Base-by-base conservation (phyloP, 2,797 vertebrate species). In the Zenarchopterus dispar region DNA sequence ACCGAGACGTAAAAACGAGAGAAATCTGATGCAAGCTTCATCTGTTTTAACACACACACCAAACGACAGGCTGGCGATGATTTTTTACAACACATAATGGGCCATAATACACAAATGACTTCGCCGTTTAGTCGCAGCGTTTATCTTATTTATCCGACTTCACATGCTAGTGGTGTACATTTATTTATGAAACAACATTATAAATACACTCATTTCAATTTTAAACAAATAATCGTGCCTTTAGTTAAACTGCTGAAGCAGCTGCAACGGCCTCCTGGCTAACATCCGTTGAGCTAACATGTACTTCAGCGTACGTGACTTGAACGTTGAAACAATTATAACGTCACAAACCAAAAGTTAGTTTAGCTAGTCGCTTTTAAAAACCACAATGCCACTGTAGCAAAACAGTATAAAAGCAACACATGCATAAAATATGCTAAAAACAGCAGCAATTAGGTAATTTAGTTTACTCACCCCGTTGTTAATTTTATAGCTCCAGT, bases 401-500 rank as follows among this genome's bases (percentile, higher is more conserved):
- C 11, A 21, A 39, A 6, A 39, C 9, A 19, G 11, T 8, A 1
- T 2, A 36, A 36, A 2, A 9, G 33, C 3, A 8, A 8, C 9
- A 10, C 11, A 10, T 1, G 9, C 9, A 4, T 3, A 6, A 42
- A 11, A 26, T 21, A 9, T 1, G 31, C 17, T 11, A 17, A 5
- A 10, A 18, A 16, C 5, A 28, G 3, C 22, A 5, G 9, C n/a
- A 0, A 1, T 21, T 8, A 8, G 4, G 0, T 1, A 21, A 24
- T 5, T 41, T 1, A 3, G 2, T 10, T 0, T 5, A 72, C 91
- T 91, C 62, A 94, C 94, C 93, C 93, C 91, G 93, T 93, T 79
- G 73, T 53, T 78, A n/a, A 81, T 70, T 71, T 92, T 88, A 93
- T 63, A 92, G 93, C 93, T 93, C 93, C 94, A 95, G 93, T 77